These are phyloP conservation scores for Eulemur mongoz DNA, from an alignment of 2,797 vertebrate genomes.

Conservation along the genomic window DNA sequence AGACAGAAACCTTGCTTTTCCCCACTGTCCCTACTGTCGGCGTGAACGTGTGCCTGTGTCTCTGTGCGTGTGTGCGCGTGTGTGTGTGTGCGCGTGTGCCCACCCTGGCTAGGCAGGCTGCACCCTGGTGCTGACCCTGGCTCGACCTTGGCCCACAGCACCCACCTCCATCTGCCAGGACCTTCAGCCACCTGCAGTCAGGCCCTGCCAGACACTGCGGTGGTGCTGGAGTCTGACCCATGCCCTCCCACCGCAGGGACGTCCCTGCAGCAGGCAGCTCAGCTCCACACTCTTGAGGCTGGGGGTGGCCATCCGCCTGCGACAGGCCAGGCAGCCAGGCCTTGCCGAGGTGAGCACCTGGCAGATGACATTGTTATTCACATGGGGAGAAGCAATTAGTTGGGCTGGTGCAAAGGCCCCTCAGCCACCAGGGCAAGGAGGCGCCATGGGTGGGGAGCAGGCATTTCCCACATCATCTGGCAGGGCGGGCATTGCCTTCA, in stretches of 20 bases:
- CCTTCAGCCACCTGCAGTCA: not conserved
- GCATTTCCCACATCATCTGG: not conserved
- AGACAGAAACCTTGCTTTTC: accelerated
- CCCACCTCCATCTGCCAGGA: too few relatives aligned
- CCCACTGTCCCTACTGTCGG: too few relatives aligned
- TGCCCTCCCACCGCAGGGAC: accelerated
- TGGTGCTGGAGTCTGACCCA: not conserved
- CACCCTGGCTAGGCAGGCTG: accelerated
- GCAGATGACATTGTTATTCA: not conserved
- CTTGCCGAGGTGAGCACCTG: not conserved
- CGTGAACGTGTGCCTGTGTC: not conserved
- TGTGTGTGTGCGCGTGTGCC: accelerated
- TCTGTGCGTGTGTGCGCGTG: accelerated
- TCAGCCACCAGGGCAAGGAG: accelerated
- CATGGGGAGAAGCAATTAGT: too few relatives aligned
- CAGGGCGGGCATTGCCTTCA: not conserved
- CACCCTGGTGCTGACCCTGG: accelerated
- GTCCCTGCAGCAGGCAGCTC: accelerated
- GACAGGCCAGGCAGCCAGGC: not conserved
- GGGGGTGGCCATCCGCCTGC: not conserved
- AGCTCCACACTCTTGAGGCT: too few relatives aligned
- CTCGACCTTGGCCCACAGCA: not conserved
- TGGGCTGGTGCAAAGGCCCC: too few relatives aligned
- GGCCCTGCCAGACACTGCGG: not conserved
- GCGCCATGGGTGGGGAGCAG: too few relatives aligned